phyloP scores from a whole-genome alignment of 2,888 invertebrate species.

The Halictus quadricinctus region DNA sequence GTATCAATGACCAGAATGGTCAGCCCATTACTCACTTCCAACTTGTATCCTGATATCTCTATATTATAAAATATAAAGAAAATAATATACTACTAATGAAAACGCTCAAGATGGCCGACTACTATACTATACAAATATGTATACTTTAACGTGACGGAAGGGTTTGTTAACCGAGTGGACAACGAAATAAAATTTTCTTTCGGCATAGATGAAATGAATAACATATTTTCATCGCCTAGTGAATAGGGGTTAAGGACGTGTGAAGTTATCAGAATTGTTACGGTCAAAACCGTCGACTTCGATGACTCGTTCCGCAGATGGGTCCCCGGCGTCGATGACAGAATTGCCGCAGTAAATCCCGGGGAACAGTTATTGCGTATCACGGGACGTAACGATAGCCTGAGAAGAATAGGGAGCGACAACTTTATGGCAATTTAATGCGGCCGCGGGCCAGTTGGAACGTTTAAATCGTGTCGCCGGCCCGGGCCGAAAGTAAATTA shows the following conservation, averaged over 20 bases:
- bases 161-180: too few species aligned
- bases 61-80: too few species aligned
- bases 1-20: too few species aligned
- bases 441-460: conserved; percentile 45
- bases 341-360: conserved; percentile 23
- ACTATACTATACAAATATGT: too few species aligned
- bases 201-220: neutral
- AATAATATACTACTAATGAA: too few species aligned
- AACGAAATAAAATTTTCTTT: neutral
- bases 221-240: too few species aligned
- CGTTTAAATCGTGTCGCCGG: conserved; percentile 56
- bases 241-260: neutral
- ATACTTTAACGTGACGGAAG: too few species aligned
- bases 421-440: conserved; percentile 60
- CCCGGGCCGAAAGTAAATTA: conserved; percentile 61
- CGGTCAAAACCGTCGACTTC: neutral
- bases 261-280: neutral
- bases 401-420: conserved; percentile 19
- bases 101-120: too few species aligned
- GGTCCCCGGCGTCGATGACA: neutral
- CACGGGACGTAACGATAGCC: conserved; percentile 22
- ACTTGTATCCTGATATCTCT: too few species aligned
- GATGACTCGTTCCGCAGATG: neutral
- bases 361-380: conserved; percentile 45
- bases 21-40: too few species aligned